Base-by-base conservation (phyloP, 1,140 invertebrate species). In the Onthophagus taurus region DNA sequence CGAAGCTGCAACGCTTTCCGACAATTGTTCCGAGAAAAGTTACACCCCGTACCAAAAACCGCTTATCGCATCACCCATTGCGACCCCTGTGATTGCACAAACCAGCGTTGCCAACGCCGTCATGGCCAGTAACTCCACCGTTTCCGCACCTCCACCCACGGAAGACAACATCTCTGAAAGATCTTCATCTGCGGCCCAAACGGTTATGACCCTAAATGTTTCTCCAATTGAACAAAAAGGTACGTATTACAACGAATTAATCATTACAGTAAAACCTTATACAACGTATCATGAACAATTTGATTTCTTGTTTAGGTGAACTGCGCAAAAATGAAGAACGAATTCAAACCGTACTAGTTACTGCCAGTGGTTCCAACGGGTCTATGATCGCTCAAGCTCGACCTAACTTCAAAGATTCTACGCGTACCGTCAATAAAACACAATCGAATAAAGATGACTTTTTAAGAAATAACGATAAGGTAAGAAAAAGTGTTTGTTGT, bases 1-100 rank as follows among this genome's bases (percentile, higher is more conserved):
- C 31, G 49, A 52, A 31, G 48, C 39, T 2, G 36, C 31, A 12
- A 39, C 44, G 11, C 38, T 46, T 34, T 39, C 29, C 7, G 47
- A 50, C 30, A 48, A 45, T 46, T 42, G 43, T 7, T 50, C 37
- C 13, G 54, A 55, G 17, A 56, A 52, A 19, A 42, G 45, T 31
- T 52, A 42, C 20, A 49, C 44, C 16, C n/a, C n/a, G n/a, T 54
- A 50, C 42, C 52, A 53, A 31, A 61, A 58, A 44, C 37, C 51
- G 14, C 38, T 54, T 4, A 45, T 47, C 11, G 48, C 50, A 14
- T 44, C 54, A 24, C 50, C 59, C 11, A 54, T 64, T 35, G 61
- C 57, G 0, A 64, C 61, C 1, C 57, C 61, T n/a, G 61, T 64
- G 11, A 64, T 64, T 31, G 57, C 61, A 3, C 57, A 57, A 26